A percentile compares a stretch with the other conserved stretches of the same genome.
phyloP scores from a whole-genome alignment of 2,797 vertebrate species.

The Pangasius macronema region DNA sequence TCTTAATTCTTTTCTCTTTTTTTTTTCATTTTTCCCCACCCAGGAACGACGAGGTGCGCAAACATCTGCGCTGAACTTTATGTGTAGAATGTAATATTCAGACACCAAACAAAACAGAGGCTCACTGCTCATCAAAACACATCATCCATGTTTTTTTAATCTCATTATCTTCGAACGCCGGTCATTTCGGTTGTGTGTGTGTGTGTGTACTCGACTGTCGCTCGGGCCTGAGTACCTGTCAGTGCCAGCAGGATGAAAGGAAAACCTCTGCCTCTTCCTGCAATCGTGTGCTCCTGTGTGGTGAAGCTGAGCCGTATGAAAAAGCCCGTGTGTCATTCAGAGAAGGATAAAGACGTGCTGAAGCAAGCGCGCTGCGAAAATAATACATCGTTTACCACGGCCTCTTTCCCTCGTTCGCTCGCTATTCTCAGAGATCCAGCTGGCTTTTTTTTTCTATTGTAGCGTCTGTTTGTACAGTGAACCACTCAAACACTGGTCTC shows the following conservation, averaged over 20 bases:
- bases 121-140: background rate
- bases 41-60: background rate
- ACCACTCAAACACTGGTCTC: background rate
- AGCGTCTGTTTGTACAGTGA: background rate
- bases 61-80: too few relatives aligned
- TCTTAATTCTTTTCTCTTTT: too few relatives aligned
- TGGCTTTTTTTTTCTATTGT: slow-evolving; percentile 15
- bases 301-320: slow-evolving; percentile 38
- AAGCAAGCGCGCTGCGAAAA: slow-evolving; percentile 54
- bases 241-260: background rate
- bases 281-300: too few relatives aligned
- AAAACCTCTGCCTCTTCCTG: background rate
- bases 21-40: too few relatives aligned
- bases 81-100: background rate
- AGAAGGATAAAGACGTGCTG: slow-evolving; percentile 57
- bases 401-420: background rate
- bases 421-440: background rate
- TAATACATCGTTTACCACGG: slow-evolving; percentile 17
- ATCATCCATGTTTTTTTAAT: background rate
- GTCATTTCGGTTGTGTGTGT: background rate
- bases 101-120: background rate
- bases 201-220: background rate
- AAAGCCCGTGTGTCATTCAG: slow-evolving; percentile 56
- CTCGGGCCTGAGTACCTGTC: background rate
- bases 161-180: background rate